Evolutionary conservation across 2,888 invertebrate species (phyloP).

Genomic region (Ashinkailepas kermadecensis): DNA sequence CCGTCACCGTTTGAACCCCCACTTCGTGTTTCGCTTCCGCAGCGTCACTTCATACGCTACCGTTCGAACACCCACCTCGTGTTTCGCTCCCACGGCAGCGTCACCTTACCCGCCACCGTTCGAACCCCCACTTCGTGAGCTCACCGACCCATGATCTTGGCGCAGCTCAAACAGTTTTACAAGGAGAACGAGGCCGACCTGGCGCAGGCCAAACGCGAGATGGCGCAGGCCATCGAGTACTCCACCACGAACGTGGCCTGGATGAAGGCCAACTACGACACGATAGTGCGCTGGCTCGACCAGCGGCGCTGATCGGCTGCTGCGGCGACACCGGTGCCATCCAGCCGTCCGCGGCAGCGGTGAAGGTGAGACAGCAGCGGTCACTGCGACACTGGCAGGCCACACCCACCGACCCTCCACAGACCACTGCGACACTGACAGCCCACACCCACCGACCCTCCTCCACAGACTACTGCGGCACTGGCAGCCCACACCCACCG

Average conservation of each 20-base stretch:
- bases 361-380: background rate
- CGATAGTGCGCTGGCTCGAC: background rate
- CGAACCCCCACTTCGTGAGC: background rate
- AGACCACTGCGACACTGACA: too few species aligned
- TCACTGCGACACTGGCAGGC: too few species aligned
- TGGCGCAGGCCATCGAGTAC: conserved; percentile 41
- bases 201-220: conserved; percentile 40
- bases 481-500: too few species aligned
- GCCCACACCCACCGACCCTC: too few species aligned
- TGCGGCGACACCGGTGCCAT: background rate
- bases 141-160: background rate
- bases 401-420: too few species aligned
- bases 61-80: background rate
- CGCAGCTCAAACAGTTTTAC: conserved; percentile 40
- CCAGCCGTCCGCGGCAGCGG: background rate
- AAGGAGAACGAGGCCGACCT: conserved; percentile 46
- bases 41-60: background rate
- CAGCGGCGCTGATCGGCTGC: background rate
- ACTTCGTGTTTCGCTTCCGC: too few species aligned
- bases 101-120: background rate
- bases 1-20: too few species aligned
- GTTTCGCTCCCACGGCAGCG: background rate
- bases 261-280: conserved; percentile 40
- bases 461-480: too few species aligned
- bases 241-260: conserved; percentile 41